Base-by-base conservation (phyloP, 64 coral and sea anemone species). In the Dendrophyllia cribrosa region DNA sequence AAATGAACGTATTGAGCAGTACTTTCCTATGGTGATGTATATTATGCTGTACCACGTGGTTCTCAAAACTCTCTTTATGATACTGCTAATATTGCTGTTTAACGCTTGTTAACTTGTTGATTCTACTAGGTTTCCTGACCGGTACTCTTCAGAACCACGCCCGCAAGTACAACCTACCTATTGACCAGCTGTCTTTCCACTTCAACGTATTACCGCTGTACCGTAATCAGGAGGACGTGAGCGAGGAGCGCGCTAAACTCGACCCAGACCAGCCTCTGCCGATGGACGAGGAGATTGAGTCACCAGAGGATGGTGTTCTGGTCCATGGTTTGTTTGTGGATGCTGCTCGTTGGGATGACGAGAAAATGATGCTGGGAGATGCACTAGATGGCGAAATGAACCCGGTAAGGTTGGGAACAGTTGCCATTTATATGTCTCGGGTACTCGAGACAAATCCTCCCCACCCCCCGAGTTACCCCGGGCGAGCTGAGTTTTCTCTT, bases 81-180 rank as follows among this genome's bases (percentile, higher is more conserved):
- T n/a, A n/a, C 34, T 20, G 52, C 11, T 55, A 55, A 55, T 55
- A 7, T 7, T 55, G 52, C 52, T 55, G 52, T 55, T 7, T 10
- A 55, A 7, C 6, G 52, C 7, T 56, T 12, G 5, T 20, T 20
- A 19, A 48, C 22, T 67, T 60, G 21, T 62, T 43, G 25, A 20
- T 68, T 84, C 9, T 51, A 15, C 5, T 20, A 99, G 97, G 97
- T 71, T 99, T 99, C 75, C 83, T 99, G 15, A 99, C 97, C 23
- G 97, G 97, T 5, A 91, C 97, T 1, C 86, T 99, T n/a, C 97
- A 99, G 73, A 99, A 99, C 72, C 97, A 99, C 85, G 97, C 97
- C 62, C 94, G 97, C 12, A 99, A 99, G 77, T 99, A 99, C 88
- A 99, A 99, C 67, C 91, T 91, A 22, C 97, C 97, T 13, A 99